phyloP scores from a whole-genome alignment of 1,140 invertebrate genomes.

The Dreissena rostriformis region DNA sequence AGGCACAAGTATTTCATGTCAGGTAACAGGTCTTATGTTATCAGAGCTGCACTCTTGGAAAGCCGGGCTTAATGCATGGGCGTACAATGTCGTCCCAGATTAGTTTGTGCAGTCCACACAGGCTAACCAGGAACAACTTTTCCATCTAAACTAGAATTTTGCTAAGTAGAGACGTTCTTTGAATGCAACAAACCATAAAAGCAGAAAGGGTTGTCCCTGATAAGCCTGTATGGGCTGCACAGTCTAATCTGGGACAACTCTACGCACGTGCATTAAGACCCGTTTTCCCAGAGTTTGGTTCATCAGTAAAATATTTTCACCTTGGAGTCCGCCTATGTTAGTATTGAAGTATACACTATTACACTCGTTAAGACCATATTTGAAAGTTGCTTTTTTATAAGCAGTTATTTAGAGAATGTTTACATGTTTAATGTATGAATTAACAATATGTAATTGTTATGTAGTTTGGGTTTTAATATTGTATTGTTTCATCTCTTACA shows the following conservation, averaged over 20 bases:
- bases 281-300: neutral
- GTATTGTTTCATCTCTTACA: no score
- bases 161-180: neutral
- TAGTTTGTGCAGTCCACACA: neutral
- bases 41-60: neutral
- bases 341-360: no score
- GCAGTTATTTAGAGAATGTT: no score
- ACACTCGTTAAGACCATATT: no score
- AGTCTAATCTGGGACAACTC: neutral
- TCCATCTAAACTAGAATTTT: neutral
- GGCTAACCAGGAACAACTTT: neutral
- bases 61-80: neutral
- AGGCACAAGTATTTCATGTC: conserved; percentile 47
- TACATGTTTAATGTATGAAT: no score
- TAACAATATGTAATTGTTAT: no score
- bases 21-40: neutral
- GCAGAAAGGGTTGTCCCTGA: neutral
- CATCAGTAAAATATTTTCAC: neutral
- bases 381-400: no score
- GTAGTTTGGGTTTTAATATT: no score
- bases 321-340: no score
- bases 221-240: neutral
- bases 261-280: neutral
- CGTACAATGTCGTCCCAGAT: neutral
- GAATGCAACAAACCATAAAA: no score